These are phyloP conservation scores for Alitta virens DNA, from an alignment of 2,888 invertebrate species.

Conservation along the genomic window DNA sequence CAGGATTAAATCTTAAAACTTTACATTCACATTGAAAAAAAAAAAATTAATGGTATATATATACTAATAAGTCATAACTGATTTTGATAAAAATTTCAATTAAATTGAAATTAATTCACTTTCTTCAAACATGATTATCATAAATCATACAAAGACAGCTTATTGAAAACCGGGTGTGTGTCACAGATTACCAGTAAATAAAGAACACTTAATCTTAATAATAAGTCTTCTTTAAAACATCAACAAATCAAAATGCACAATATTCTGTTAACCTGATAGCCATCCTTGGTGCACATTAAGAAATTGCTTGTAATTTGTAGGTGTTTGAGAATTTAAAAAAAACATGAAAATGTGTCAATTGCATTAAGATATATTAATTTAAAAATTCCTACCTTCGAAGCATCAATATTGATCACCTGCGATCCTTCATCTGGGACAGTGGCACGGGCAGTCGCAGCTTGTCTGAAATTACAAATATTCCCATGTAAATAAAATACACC, in stretches of 20 bases:
- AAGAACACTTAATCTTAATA: background rate
- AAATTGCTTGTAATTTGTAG: too few species aligned
- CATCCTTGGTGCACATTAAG: too few species aligned
- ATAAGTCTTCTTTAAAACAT: background rate
- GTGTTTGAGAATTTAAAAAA: too few species aligned
- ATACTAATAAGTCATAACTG: too few species aligned
- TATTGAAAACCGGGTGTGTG: too few species aligned
- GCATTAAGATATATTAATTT: background rate
- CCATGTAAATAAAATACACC: too few species aligned
- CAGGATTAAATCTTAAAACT: too few species aligned
- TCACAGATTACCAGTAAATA: background rate
- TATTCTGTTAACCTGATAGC: background rate
- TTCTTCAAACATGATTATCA: too few species aligned
- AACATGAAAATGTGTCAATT: too few species aligned
- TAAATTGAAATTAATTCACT: too few species aligned
- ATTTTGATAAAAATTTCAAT: too few species aligned
- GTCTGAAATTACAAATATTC: conserved; percentile 27
- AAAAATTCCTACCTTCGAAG: conserved; percentile 43
- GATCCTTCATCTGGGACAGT: conserved; percentile 38
- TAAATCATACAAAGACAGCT: too few species aligned
- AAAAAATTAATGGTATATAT: background rate
- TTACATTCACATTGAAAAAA: background rate
- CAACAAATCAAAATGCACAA: background rate
- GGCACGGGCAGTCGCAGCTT: conserved; percentile 37
- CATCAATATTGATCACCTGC: conserved; percentile 53